These are phyloP conservation scores for Heliconius ethilla DNA, from an alignment of 2,888 invertebrate genomes.

Conservation along the genomic window DNA sequence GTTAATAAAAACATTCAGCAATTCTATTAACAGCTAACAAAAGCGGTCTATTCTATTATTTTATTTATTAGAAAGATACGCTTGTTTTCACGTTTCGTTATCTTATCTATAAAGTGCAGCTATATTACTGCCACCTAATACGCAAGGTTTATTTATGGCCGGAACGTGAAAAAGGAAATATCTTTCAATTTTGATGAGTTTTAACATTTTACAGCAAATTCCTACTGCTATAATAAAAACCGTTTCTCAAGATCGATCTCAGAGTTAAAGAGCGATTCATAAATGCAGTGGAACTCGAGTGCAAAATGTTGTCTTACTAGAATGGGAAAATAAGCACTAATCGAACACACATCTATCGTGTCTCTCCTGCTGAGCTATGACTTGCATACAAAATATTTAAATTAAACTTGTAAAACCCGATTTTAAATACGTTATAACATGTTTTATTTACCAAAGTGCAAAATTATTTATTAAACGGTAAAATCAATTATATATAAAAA, in stretches of 20 bases:
- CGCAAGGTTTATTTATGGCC: not conserved
- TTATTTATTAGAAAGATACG: not conserved
- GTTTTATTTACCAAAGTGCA: not conserved
- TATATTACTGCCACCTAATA: not conserved
- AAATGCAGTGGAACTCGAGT: no score
- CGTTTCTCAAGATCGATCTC: no score
- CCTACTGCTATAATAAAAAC: no score
- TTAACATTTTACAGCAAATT: no score
- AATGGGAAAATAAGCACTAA: no score
- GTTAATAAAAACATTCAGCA: not conserved
- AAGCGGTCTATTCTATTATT: not conserved
- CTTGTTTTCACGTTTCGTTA: not conserved
- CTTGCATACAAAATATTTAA: no score
- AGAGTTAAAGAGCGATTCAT: no score
- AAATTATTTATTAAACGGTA: not conserved
- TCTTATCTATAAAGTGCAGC: slow-evolving; percentile 2
- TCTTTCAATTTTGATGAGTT: not conserved
- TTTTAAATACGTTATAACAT: no score
- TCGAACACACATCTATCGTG: no score
- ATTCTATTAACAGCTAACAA: not conserved
- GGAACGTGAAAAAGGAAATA: not conserved
- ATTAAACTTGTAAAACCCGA: no score
- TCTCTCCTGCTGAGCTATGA: no score
- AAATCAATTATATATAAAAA: not conserved
- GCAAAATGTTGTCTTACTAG: no score